These are phyloP conservation scores for Gymnopithys bicolor DNA, from an alignment of 2,797 vertebrate species.

Conservation along the genomic window DNA sequence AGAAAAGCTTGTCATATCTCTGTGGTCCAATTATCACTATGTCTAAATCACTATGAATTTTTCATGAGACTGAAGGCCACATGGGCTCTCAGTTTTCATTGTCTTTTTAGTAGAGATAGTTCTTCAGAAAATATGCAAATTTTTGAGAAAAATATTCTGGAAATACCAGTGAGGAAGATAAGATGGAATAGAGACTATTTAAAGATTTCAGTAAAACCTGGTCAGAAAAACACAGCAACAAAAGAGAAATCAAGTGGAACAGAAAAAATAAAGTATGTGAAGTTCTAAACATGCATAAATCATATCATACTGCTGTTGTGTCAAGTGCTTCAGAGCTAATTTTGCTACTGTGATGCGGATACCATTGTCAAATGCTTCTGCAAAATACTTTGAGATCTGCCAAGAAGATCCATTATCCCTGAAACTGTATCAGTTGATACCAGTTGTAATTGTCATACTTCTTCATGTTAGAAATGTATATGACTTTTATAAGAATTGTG, in stretches of 20 bases:
- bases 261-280: not conserved
- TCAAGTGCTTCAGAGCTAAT: not conserved
- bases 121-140: not conserved
- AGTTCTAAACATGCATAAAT: not conserved
- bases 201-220: not conserved
- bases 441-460: not conserved
- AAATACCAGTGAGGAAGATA: not conserved
- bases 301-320: not conserved
- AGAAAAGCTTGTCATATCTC: constrained; percentile 2
- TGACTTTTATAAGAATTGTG: not conserved
- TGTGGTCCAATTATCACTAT: constrained; percentile 4
- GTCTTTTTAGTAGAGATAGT: not conserved
- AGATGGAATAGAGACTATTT: not conserved
- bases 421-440: not conserved
- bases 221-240: rapidly evolving
- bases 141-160: not conserved
- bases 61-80: not conserved
- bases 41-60: constrained; percentile 28
- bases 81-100: not conserved
- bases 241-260: not conserved
- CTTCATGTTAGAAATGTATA: not conserved
- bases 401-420: not conserved
- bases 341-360: not conserved
- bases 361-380: not conserved
- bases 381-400: not conserved